Evolutionary conservation across 2,888 invertebrate genomes (phyloP), one percentile per base, ranked within the genome.

Genomic region (Drosophila demipolita): DNA sequence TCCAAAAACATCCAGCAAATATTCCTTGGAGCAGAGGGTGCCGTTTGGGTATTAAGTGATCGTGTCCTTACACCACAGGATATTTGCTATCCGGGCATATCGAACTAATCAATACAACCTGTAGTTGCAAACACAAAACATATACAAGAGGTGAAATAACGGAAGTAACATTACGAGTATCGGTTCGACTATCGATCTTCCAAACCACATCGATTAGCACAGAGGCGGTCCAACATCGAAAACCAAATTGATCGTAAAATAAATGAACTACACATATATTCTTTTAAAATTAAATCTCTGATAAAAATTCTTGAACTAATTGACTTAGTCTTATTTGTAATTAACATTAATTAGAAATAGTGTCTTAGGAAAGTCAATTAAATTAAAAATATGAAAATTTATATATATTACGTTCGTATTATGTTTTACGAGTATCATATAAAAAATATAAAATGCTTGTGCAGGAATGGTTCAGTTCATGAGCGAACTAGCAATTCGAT

Each of bases 1-100:
- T 89, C 92, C 2, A 90, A 91, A 64, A 92, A 92, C 64, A 91
- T 92, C 36, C 92, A 91, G 65, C 92, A 92, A 74, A 90, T 92
- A 66, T 92, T 92, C 59, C 88, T 92, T 45, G 92, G 90, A 1
- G 72, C 66, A 3, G 87, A 89, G 12, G 90, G 87, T 12, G 88
- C 91, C 0, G 86, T 92, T 11, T 92, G 92, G 92, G 80, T 92
- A 35, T 73, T 92, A 3, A 91, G 91, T 49, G 92, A 92, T 75
- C 88, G 87, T 15, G 83, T 91, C 45, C 75, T 92, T 4, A 87
- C 75, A 29, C 89, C 92, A 0, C 73, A 90, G 38, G 92, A 92
- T 61, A 89, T 91, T 60, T 92, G 92, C 61, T 91, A 91, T 79
- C 80, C 85, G 1, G 82, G 71, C 20, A 45, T 66, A 63, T 78